phyloP scores from a whole-genome alignment of 2,888 invertebrate species.

The Protophormia terraenovae region DNA sequence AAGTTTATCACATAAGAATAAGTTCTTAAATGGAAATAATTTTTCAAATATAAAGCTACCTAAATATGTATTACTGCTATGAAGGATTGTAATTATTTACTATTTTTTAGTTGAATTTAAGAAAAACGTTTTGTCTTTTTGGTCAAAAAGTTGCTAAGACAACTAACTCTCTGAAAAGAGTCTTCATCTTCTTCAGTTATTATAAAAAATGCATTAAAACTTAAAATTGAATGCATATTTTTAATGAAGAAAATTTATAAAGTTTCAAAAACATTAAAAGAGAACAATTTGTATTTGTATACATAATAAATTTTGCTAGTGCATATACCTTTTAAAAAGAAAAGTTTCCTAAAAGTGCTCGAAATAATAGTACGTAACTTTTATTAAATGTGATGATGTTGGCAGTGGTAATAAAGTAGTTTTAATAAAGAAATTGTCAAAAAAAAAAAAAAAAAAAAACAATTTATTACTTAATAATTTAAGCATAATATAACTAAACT shows the following conservation, averaged over 20 bases:
- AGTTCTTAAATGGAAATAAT: too few species aligned
- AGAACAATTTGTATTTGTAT: not conserved
- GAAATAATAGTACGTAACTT: not conserved
- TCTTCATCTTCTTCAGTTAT: not conserved
- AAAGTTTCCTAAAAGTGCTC: not conserved
- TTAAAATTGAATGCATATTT: not conserved
- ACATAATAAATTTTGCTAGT: not conserved
- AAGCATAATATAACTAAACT: not conserved
- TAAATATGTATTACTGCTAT: too few species aligned
- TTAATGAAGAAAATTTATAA: not conserved
- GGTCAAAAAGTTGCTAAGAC: not conserved
- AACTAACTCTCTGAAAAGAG: not conserved
- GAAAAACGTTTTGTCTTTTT: too few species aligned
- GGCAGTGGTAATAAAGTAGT: not conserved
- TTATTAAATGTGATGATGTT: not conserved
- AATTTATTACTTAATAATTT: not conserved
- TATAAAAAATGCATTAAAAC: not conserved
- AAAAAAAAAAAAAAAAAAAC: not conserved
- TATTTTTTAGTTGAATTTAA: too few species aligned
- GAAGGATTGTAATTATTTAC: too few species aligned
- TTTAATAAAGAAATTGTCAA: not conserved
- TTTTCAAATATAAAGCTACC: too few species aligned
- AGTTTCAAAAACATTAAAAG: not conserved
- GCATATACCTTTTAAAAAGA: not conserved
- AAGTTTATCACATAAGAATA: too few species aligned